Base-by-base conservation (phyloP, 2,113 vertebrate genomes). In the Coptodon rendalli region DNA sequence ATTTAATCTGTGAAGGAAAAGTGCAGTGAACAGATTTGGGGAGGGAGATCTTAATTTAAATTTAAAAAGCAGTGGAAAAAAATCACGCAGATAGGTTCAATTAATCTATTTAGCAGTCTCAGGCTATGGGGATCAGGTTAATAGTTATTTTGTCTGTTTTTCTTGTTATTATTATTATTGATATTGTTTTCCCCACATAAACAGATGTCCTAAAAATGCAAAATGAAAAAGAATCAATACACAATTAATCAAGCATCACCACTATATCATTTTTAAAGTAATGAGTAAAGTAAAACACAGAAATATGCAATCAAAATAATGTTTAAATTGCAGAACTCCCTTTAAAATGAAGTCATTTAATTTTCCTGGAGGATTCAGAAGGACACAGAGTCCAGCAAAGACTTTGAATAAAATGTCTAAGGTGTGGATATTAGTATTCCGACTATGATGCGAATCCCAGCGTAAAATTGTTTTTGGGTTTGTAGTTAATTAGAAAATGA, bases 401-500 rank as follows among this genome's bases (percentile, higher is more conserved):
- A 24, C 66, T 81, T 87, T 86, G 59, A 87, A 83, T 89, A 34
- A 85, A 84, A 81, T 34, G 53, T 85, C 11, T 81, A 3, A 53
- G 61, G 56, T 57, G 22, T 86, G 82, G 38, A 81, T 78, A 91
- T 91, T 92, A 90, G 34, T 82, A 89, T 93, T 90, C 85, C 68
- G 34, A 50, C 84, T 84, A 40, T 82, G 85, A 87, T 81, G 89
- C 83, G 86, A 89, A 90, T 87, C 66, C 63, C 56, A 87, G 86
- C 22, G 34, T 84, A 71, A 91, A 86, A 91, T 91, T 79, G 78
- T 91, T 89, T 88, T 43, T 54, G 52, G 66, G n/a, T 84, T 91
- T 86, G 31, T 76, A 80, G 61, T 90, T 94, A 92, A 93, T 95
- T 88, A 89, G 84, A 91, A 91, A 90, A 89, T 82, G 79, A 91